Evolutionary conservation across 2,113 vertebrate species (phyloP).

Genomic region (Poeciliopsis retropinna): DNA sequence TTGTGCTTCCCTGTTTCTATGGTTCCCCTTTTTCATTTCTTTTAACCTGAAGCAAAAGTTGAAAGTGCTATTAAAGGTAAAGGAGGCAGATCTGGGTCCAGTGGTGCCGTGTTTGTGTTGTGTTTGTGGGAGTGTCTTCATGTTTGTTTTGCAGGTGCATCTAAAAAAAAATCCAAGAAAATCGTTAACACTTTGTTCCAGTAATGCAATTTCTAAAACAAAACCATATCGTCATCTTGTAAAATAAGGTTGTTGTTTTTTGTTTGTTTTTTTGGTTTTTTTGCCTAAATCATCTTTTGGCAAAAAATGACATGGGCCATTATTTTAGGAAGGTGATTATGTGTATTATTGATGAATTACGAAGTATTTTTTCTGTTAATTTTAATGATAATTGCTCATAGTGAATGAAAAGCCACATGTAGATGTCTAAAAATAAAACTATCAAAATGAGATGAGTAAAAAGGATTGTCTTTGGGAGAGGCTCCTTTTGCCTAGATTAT

Average conservation of each 20-base stretch:
- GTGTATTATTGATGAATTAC: no score
- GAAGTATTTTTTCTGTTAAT: background rate
- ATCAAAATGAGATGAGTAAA: background rate
- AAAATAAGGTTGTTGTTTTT: no score
- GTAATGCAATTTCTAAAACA: background rate
- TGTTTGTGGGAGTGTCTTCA: constrained; percentile 26
- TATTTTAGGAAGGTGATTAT: background rate
- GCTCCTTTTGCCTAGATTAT: no score
- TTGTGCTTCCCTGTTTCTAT: constrained; percentile 15
- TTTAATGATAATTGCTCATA: background rate
- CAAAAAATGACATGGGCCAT: no score
- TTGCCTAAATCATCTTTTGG: no score
- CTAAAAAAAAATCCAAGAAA: background rate
- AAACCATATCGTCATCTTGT: background rate
- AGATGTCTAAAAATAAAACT: background rate
- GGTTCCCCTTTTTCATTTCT: constrained; percentile 50
- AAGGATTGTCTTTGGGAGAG: background rate
- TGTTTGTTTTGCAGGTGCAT: background rate
- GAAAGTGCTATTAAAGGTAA: constrained; percentile 89
- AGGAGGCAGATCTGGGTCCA: constrained; percentile 24
- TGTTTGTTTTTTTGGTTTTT: no score
- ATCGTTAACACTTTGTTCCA: background rate
- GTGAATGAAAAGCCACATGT: background rate
- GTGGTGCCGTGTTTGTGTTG: constrained; percentile 53
- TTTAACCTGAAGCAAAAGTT: constrained; percentile 85